These are phyloP conservation scores for Diplogasteroides magnus DNA, from an alignment of 1,140 invertebrate species.

Conservation along the genomic window DNA sequence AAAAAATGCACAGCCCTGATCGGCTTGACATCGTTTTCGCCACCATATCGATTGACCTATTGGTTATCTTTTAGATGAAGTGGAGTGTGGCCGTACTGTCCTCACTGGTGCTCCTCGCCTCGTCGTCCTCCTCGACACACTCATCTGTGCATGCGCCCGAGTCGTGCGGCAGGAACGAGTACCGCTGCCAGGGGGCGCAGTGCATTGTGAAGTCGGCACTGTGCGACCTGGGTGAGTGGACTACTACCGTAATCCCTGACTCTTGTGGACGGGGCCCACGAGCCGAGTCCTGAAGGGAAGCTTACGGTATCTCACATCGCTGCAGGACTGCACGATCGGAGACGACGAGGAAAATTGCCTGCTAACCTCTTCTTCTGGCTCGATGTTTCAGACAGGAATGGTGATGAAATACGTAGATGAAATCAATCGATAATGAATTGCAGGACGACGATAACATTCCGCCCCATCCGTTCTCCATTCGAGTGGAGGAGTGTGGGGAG, in stretches of 20 bases:
- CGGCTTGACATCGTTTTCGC: too few relatives aligned
- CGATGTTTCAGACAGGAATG: background rate
- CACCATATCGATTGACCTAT: too few relatives aligned
- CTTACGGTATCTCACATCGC: background rate
- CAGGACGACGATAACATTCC: background rate
- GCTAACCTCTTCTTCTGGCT: background rate
- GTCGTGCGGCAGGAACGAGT: background rate
- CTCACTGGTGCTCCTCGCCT: too few relatives aligned
- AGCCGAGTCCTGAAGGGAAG: background rate
- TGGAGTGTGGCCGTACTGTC: too few relatives aligned
- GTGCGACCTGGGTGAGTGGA: conserved; percentile 7
- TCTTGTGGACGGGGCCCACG: background rate
- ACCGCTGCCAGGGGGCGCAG: background rate
- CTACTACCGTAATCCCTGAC: too few relatives aligned
- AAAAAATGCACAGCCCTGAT: too few relatives aligned
- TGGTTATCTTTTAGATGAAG: too few relatives aligned
- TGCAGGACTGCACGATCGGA: conserved; percentile 18
- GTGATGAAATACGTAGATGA: background rate
- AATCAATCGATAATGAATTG: background rate
- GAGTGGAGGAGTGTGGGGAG: too few relatives aligned
- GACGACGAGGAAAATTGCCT: conserved; percentile 20
- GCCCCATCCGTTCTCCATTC: background rate
- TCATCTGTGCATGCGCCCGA: background rate
- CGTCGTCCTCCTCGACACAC: background rate
- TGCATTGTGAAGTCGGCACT: conserved; percentile 1